Base-by-base conservation (phyloP, 2,888 invertebrate genomes). In the Drosophila rellima region DNA sequence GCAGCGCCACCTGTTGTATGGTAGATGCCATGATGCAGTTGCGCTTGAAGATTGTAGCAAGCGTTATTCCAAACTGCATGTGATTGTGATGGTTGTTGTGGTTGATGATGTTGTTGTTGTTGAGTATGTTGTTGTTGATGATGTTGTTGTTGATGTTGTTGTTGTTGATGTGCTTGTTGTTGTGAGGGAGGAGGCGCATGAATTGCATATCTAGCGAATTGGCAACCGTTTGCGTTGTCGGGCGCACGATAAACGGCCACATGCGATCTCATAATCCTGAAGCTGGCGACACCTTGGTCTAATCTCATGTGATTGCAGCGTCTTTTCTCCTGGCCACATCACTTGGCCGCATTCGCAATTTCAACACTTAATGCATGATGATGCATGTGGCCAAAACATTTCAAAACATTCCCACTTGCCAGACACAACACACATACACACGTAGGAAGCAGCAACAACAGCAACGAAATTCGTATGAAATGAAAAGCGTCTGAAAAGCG, bases 221-320 rank as follows among this genome's bases (percentile, higher is more conserved):
- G 79, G 65, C 70, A 77, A 51, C 62, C 48, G 70, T 61, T 82
- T 50, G 88, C 71, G 69, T 82, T 82, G 66, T 91, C 90, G 64
- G 82, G 78, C 80, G 82, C 86, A 80, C 83, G 80, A 73, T 85
- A 89, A 68, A 83, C 87, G 68, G 82, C 64, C 72, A 84, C 81
- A 84, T 91, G 89, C 62, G 90, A 90, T 91, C 90, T 91, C 91
- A 91, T 91, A 89, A 89, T 90, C 82, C 78, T 82, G 69, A 20
- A 45, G 60, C 60, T 61, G 39, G 29, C 51, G 42, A 54, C 23
- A n/a, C 39, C 62, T 59, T 51, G 29, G 39, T 62, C 79, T 55
- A 56, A 61, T 73, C 65, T 80, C 63, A 73, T 64, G 57, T 64
- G 35, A 35, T 78, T 29, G 42, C 55, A 39, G 51, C 44, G 54